Conservation (phyloP, 2,797 vertebrate genomes). For the Chiloscyllium punctatum region DNA sequence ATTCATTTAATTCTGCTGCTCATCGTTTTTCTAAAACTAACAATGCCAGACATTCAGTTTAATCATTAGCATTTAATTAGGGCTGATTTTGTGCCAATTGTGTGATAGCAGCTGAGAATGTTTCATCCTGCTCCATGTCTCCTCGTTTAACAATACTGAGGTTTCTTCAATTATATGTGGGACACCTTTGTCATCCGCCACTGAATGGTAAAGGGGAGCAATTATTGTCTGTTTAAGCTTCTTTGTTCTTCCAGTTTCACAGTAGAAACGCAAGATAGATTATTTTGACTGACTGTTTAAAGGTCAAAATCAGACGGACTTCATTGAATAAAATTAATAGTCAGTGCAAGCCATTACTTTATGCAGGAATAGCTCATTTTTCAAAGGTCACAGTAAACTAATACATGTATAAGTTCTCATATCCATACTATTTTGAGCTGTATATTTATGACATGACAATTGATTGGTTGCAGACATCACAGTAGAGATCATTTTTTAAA, state of each 20-base stretch:
- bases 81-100: slow-evolving; percentile 53
- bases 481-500: too few relatives aligned
- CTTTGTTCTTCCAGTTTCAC: neutral
- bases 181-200: slow-evolving; percentile 45
- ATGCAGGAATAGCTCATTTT: neutral
- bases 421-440: neutral
- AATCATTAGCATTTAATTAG: slow-evolving; percentile 60
- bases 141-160: slow-evolving; percentile 53
- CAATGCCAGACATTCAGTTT: slow-evolving; percentile 54
- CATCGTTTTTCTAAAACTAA: slow-evolving; percentile 50
- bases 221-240: slow-evolving; percentile 7
- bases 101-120: slow-evolving; percentile 48
- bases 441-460: neutral
- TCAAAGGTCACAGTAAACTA: neutral
- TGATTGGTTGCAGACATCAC: neutral
- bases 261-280: neutral
- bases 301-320: slow-evolving; percentile 25
- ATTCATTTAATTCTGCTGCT: slow-evolving; percentile 59
- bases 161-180: slow-evolving; percentile 52
- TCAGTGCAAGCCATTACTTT: neutral
- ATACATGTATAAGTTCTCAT: neutral
- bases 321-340: slow-evolving; percentile 3
- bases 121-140: slow-evolving; percentile 55
- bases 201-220: slow-evolving; percentile 41
- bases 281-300: neutral